Evolutionary conservation across 2,888 invertebrate species (phyloP).

Genomic region (Amblyjoppa proteus): DNA sequence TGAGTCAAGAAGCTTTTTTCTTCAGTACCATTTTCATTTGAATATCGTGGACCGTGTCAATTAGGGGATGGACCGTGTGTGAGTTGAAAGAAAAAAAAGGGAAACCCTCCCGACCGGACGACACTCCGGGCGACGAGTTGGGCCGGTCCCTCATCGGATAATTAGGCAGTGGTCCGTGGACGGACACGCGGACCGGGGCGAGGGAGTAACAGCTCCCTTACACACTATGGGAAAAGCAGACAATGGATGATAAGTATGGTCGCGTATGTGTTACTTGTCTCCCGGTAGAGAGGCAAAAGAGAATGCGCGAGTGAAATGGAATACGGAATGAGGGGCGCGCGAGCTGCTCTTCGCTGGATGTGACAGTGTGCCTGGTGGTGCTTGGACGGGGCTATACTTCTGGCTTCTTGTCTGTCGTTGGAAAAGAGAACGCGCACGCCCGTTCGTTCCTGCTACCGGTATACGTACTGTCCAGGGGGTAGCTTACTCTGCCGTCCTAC

Average conservation of each 20-base stretch:
- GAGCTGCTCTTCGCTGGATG: conserved; percentile 43
- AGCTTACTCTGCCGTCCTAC: conserved; percentile 29
- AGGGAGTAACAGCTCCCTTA: conserved; percentile 36
- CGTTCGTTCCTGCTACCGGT: conserved; percentile 22
- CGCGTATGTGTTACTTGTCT: conserved; percentile 54
- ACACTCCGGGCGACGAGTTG: conserved; percentile 35
- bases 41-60: conserved; percentile 73
- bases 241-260: conserved; percentile 78
- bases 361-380: conserved; percentile 17
- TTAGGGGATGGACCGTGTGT: conserved; percentile 69
- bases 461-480: conserved; percentile 39
- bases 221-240: conserved; percentile 78
- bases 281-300: conserved; percentile 74
- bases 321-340: conserved; percentile 81
- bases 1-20: not conserved
- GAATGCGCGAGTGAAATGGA: conserved; percentile 83
- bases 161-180: conserved; percentile 70
- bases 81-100: conserved; percentile 52
- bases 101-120: conserved; percentile 31
- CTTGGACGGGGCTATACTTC: conserved; percentile 12
- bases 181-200: conserved; percentile 51
- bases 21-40: conserved; percentile 55
- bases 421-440: conserved; percentile 29
- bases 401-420: conserved; percentile 37
- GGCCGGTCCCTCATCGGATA: conserved; percentile 68